Base-by-base conservation (phyloP, 92 coral and sea anemone genomes). In the Heliopora coerulea region DNA sequence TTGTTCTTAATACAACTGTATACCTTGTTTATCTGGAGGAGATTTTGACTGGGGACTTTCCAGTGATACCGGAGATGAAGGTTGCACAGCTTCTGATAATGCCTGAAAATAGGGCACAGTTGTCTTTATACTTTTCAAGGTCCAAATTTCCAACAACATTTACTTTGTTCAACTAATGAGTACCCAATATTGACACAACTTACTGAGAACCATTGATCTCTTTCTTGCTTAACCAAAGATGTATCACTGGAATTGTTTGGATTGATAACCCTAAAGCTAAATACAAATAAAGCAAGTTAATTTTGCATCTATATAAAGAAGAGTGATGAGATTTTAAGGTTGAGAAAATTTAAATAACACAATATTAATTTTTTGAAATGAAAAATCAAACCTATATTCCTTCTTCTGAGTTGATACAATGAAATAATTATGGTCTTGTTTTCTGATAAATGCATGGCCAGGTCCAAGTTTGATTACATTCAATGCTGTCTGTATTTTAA, bases 381-480 rank as follows among this genome's bases (percentile, higher is more conserved):
- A 27, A 50, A 54, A 0, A 12, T 2, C 8, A 57, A 41, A 92
- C 97, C 97, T 92, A 90, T 92, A 92, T 63, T 92, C 98, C 77
- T 93, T 91, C 49, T 93, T 93, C 74, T 93, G 91, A 31, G 98
- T 93, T 52, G 89, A 84, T 44, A 93, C 82, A 10, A 93, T 61
- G 54, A 93, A 90, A 18, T 83, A 83, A 78, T 87, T 89, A 49
- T 88, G 83, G 50, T 93, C 98, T 30, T 76, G 56, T 35, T 85
- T 83, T 81, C 85, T 93, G 35, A 86, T 88, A 61, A 90, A 96
- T 14, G 98, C 98, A 56, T 75, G 84, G 0, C 98, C 98, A 41
- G 96, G 96, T 3, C 98, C 98, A 9, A 93, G 89, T 48, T 93
- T 93, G 80, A 93, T 89, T 30, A 93, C 88, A 69, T 93, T 93